phyloP scores from a whole-genome alignment of 2,888 invertebrate genomes.

The Xestia xanthographa region DNA sequence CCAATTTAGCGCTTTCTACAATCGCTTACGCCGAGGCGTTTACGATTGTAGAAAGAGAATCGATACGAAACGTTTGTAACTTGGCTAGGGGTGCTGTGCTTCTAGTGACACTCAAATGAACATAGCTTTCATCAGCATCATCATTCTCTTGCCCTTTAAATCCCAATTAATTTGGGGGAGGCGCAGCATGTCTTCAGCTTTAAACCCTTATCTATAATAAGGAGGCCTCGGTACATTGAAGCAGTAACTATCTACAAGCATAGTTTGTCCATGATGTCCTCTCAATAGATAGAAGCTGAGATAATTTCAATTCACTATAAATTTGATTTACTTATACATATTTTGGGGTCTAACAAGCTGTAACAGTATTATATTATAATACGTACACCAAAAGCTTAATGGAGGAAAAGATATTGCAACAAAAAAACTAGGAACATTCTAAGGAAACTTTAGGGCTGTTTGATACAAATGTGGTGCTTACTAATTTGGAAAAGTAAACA shows the following conservation, averaged over 20 bases:
- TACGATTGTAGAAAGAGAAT: too few relatives aligned
- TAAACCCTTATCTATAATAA: constrained; percentile 20
- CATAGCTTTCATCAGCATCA: too few relatives aligned
- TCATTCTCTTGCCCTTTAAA: too few relatives aligned
- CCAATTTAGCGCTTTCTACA: too few relatives aligned
- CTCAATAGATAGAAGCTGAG: constrained; percentile 48
- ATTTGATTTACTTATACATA: constrained; percentile 68
- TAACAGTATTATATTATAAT: constrained; percentile 63
- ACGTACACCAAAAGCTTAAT: constrained; percentile 66
- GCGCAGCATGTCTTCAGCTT: not conserved
- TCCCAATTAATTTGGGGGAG: too few relatives aligned
- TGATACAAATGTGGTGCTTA: constrained; percentile 21
- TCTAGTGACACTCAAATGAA: constrained; percentile 2
- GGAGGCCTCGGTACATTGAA: constrained; percentile 6
- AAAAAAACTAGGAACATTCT: constrained; percentile 11
- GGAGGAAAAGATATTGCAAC: constrained; percentile 64
- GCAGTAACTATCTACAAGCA: constrained; percentile 17
- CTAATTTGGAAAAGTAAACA: constrained; percentile 42
- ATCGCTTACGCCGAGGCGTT: too few relatives aligned
- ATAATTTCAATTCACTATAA: constrained; percentile 66
- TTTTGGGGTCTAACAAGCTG: constrained; percentile 70
- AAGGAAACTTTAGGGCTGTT: constrained; percentile 17
- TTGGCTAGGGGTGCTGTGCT: too few relatives aligned
- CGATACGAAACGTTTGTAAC: too few relatives aligned
- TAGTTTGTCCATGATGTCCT: constrained; percentile 39